Percentiles rank a stretch among this genome's conserved stretches.
These are phyloP conservation scores for Diprion similis DNA, from an alignment of 1,140 invertebrate genomes.

Conservation along the genomic window DNA sequence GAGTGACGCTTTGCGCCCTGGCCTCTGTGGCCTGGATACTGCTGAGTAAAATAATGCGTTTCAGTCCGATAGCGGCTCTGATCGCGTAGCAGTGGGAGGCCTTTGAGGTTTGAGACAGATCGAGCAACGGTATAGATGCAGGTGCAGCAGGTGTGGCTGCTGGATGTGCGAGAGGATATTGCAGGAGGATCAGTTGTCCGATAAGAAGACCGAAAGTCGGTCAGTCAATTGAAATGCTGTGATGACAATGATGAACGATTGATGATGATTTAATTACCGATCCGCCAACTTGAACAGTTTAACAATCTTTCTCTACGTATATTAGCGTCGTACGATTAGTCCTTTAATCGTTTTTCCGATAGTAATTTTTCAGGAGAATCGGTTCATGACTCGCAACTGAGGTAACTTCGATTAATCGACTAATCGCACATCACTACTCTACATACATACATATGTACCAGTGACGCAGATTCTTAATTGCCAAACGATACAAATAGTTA, in stretches of 20 bases:
- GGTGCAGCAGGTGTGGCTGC: background rate
- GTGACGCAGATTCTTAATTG: too few relatives aligned
- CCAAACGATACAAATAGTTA: too few relatives aligned
- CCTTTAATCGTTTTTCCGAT: too few relatives aligned
- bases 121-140: background rate
- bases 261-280: too few relatives aligned
- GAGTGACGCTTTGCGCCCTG: constrained; percentile 78
- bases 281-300: too few relatives aligned
- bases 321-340: too few relatives aligned
- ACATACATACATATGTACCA: too few relatives aligned
- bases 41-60: constrained; percentile 88
- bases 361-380: too few relatives aligned
- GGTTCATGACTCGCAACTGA: too few relatives aligned
- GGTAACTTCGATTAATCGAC: too few relatives aligned
- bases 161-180: background rate
- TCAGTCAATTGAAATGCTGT: background rate
- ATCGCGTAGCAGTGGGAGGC: constrained; percentile 66
- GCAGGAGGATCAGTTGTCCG: background rate
- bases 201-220: background rate
- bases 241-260: background rate
- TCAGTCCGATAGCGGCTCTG: constrained; percentile 79
- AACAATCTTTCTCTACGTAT: too few relatives aligned
- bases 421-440: too few relatives aligned
- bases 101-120: constrained; percentile 42
- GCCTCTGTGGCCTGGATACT: constrained; percentile 85